Evolutionary conservation across 2,113 vertebrate genomes (phyloP).

Genomic region (Nerophis lumbriciformis): DNA sequence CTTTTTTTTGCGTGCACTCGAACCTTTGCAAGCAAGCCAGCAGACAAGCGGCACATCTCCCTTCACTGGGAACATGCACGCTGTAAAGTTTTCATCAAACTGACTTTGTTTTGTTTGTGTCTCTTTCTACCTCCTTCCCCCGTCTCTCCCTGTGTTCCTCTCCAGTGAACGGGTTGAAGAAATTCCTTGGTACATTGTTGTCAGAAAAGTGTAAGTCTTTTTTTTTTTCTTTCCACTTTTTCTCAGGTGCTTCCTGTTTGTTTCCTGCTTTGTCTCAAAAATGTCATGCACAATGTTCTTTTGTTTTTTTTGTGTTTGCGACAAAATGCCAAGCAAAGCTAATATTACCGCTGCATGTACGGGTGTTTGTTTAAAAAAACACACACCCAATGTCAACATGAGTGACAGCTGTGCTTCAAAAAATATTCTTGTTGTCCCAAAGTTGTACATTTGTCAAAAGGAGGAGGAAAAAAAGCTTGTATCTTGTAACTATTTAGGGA

Average conservation of each 20-base stretch:
- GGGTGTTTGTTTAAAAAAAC: slow-evolving; percentile 28
- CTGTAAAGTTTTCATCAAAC: slow-evolving; percentile 56
- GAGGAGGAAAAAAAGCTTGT: background rate
- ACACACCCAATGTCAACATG: slow-evolving; percentile 23
- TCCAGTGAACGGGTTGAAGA: slow-evolving; percentile 67
- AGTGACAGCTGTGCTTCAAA: slow-evolving; percentile 48
- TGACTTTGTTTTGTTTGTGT: slow-evolving; percentile 57
- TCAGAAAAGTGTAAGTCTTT: slow-evolving; percentile 65
- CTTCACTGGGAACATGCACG: slow-evolving; percentile 51
- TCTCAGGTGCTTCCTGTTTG: slow-evolving; percentile 46
- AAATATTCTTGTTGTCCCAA: slow-evolving; percentile 15
- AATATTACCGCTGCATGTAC: slow-evolving; percentile 48
- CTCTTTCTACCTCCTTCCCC: slow-evolving; percentile 47
- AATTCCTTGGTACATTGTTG: slow-evolving; percentile 70
- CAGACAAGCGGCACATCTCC: slow-evolving; percentile 46
- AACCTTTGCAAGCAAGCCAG: slow-evolving; percentile 54
- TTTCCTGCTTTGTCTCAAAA: slow-evolving; percentile 53
- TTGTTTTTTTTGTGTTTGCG: slow-evolving; percentile 21
- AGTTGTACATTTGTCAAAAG: slow-evolving; percentile 14
- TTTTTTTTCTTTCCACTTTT: slow-evolving; percentile 16
- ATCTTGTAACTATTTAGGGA: slow-evolving; percentile 26
- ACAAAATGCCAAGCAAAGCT: slow-evolving; percentile 61
- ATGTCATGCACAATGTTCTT: slow-evolving; percentile 29
- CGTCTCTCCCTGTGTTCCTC: slow-evolving; percentile 44
- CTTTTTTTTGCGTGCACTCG: slow-evolving; percentile 18